Percentiles rank a stretch among this genome's conserved stretches.
phyloP scores from a whole-genome alignment of 2,797 vertebrate genomes.

The Moxostoma hubbsi region DNA sequence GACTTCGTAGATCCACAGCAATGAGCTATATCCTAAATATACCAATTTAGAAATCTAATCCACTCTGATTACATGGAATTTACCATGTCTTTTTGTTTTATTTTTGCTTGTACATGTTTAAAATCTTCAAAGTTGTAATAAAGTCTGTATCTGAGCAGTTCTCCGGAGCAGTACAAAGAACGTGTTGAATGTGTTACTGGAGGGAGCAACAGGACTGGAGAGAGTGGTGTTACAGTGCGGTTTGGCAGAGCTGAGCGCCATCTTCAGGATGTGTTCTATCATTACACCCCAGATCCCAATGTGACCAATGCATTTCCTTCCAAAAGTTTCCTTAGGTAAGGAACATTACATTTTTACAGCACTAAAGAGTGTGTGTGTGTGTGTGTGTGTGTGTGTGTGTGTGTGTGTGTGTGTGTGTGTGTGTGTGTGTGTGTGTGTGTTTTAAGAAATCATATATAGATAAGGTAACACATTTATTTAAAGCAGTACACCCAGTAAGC shows the following conservation, averaged over 20 bases:
- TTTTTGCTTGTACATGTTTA: background rate
- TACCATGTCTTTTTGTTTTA: no score
- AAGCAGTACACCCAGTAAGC: no score
- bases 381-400: no score
- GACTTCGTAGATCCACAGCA: background rate
- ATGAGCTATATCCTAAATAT: background rate
- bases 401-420: no score
- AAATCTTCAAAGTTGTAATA: background rate
- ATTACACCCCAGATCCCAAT: slow-evolving; percentile 91
- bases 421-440: no score
- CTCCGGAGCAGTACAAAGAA: slow-evolving; percentile 79
- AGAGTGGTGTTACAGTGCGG: slow-evolving; percentile 79
- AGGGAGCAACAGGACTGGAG: slow-evolving; percentile 81
- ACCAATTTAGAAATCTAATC: background rate
- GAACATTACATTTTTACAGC: background rate
- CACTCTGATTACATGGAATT: background rate
- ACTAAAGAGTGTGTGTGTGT: no score
- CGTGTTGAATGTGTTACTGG: slow-evolving; percentile 84
- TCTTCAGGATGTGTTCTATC: slow-evolving; percentile 79
- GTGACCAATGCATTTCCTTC: slow-evolving; percentile 86
- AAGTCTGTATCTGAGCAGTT: slow-evolving; percentile 63
- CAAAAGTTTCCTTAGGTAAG: slow-evolving; percentile 92
- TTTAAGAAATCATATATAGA: no score
- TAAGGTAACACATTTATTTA: no score
- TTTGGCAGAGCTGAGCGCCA: slow-evolving; percentile 87